Percentiles rank a stretch among this genome's conserved stretches.
These are phyloP conservation scores for cat (Felis catus) DNA, from an alignment of 2,113 vertebrate genomes.

Conservation along the genomic window DNA sequence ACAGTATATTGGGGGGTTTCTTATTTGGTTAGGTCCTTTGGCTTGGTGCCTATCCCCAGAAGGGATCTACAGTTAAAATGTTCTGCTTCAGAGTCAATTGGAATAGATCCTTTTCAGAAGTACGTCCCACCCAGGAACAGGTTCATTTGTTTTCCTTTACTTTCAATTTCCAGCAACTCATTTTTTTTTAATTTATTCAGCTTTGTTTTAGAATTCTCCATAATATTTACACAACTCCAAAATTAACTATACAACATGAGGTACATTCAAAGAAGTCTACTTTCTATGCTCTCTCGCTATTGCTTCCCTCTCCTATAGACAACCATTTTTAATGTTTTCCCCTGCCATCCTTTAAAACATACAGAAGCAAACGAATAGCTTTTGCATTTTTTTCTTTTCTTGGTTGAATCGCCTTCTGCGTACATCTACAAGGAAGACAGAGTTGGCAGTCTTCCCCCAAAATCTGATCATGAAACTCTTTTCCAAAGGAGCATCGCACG, in stretches of 20 bases:
- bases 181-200: not conserved
- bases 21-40: not conserved
- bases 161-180: not conserved
- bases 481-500: not conserved
- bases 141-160: not conserved
- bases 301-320: not conserved
- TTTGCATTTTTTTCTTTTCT: not conserved
- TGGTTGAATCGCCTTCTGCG: not conserved
- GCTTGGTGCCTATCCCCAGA: not conserved
- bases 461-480: not conserved
- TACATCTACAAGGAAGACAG: not conserved
- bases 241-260: not conserved
- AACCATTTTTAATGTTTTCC: not conserved
- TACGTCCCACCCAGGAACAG: not conserved
- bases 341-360: not conserved
- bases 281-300: not conserved
- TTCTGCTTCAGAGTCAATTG: not conserved
- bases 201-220: constrained; percentile 22
- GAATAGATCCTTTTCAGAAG: not conserved
- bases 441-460: not conserved
- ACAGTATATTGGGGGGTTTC: not conserved
- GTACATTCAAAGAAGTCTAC: not conserved
- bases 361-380: not conserved
- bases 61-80: not conserved
- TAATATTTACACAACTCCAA: not conserved